Base-by-base conservation (phyloP, 2,113 vertebrate species). In the Nerophis ophidion region DNA sequence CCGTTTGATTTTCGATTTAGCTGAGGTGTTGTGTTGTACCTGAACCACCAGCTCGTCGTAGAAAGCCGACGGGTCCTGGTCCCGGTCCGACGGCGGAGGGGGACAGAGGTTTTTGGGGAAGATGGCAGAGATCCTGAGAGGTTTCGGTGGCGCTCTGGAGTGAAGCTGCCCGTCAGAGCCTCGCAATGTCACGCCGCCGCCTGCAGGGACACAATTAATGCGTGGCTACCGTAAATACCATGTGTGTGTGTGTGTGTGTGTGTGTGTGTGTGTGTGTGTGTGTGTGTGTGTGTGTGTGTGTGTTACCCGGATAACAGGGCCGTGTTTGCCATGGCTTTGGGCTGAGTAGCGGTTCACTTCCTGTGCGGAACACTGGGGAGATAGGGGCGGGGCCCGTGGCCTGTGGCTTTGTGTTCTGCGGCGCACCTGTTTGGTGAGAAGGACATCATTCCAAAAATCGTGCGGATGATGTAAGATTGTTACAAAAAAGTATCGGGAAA, bases 91-190 rank as follows among this genome's bases (percentile, higher is more conserved):
- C 33, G 79, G 48, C 1, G 75, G 82, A 6, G 76, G 64, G 5
- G 81, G 66, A 4, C 69, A 11, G 5, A 79, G 12, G 4, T 78
- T 10, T 14, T 72, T 88, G 15, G 80, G 19, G 46, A 92, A 88
- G n/a, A 88, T 15, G 16, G 87, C 34, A 0, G 91, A 95, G 36
- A 88, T 63, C 61, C 91, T 71, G 54, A 91, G 81, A 1, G 93
- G 93, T 69, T 93, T 93, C 6, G 85, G 91, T 8, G 91, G 93
- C 6, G 90, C 90, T 70, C 90, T 91, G 54, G 88, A 72, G 66
- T 93, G 90, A 54, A 95, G 89, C 79, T 92, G 94, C 15, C 93
- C 92, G 34, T 95, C 93, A 0, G 93, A 96, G 38, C 90, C 91
- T 5, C 88, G 82, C 16, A 92, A 77, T 3, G 82, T 83, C 17